Conservation (phyloP, 2,888 invertebrate species). For the Anticlea derivata region DNA sequence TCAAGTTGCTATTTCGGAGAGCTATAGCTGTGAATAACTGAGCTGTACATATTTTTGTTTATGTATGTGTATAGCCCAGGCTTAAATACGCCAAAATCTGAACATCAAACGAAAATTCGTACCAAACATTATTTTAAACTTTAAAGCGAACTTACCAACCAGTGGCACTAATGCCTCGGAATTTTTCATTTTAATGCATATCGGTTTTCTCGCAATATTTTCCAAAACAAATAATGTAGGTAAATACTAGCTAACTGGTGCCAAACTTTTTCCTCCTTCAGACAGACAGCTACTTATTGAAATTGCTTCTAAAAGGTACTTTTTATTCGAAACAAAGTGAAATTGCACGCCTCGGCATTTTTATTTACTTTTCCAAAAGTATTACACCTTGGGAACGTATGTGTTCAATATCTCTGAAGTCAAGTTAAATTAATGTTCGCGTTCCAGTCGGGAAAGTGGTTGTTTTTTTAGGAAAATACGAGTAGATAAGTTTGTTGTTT, state of each 20-base stretch:
- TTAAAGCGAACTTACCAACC: too few species aligned
- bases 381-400: slow-evolving; percentile 38
- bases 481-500: not conserved
- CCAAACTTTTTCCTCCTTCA: slow-evolving; percentile 1
- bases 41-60: too few species aligned
- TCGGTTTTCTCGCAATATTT: not conserved
- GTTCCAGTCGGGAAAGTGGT: not conserved
- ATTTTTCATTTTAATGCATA: too few species aligned
- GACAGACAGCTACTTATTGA: slow-evolving; percentile 20
- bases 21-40: too few species aligned
- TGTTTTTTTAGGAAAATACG: slow-evolving; percentile 1
- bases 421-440: slow-evolving; percentile 22
- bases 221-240: not conserved
- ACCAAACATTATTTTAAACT: too few species aligned
- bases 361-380: slow-evolving; percentile 54
- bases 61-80: too few species aligned
- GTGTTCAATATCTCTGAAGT: slow-evolving; percentile 29
- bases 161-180: too few species aligned
- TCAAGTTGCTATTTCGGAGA: too few species aligned
- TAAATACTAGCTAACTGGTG: not conserved
- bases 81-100: too few species aligned
- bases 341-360: slow-evolving; percentile 52
- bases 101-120: too few species aligned
- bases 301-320: slow-evolving; percentile 17
- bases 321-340: slow-evolving; percentile 51